Conservation (phyloP, 2,113 vertebrate genomes). For the Bufo gargarizans region DNA sequence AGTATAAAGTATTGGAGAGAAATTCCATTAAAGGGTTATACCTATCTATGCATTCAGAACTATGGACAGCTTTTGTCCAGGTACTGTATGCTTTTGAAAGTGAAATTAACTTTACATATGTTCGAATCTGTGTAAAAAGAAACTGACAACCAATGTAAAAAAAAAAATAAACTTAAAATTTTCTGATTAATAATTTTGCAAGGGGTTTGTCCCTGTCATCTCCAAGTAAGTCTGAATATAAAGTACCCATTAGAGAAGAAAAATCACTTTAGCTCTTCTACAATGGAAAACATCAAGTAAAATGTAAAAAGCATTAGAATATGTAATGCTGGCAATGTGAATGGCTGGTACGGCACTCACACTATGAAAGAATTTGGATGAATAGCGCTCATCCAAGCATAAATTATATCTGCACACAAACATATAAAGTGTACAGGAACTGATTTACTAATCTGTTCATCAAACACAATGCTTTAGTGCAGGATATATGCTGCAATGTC, state of each 20-base stretch:
- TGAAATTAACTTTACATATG: background rate
- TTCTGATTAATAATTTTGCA: background rate
- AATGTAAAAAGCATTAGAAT: constrained; percentile 12
- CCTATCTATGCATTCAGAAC: background rate
- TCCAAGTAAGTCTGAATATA: background rate
- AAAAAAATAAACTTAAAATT: background rate
- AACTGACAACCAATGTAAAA: background rate
- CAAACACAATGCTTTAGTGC: background rate
- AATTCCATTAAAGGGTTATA: background rate
- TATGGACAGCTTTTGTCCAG: background rate
- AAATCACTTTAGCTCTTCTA: constrained; percentile 15
- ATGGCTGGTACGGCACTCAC: background rate
- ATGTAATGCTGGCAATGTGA: constrained; percentile 12
- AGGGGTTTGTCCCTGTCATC: constrained; percentile 18
- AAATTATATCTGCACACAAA: constrained; percentile 14
- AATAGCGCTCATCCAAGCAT: constrained; percentile 19
- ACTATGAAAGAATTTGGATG: constrained; percentile 10
- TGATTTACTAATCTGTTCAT: constrained; percentile 37
- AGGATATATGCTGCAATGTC: background rate
- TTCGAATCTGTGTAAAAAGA: background rate
- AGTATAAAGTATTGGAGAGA: background rate
- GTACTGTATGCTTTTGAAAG: background rate
- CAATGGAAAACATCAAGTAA: constrained; percentile 21
- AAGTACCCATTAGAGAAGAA: constrained; percentile 4
- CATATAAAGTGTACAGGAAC: constrained; percentile 10